Conservation (phyloP, 2,113 vertebrate species). For the Nothoprocta perdicaria region DNA sequence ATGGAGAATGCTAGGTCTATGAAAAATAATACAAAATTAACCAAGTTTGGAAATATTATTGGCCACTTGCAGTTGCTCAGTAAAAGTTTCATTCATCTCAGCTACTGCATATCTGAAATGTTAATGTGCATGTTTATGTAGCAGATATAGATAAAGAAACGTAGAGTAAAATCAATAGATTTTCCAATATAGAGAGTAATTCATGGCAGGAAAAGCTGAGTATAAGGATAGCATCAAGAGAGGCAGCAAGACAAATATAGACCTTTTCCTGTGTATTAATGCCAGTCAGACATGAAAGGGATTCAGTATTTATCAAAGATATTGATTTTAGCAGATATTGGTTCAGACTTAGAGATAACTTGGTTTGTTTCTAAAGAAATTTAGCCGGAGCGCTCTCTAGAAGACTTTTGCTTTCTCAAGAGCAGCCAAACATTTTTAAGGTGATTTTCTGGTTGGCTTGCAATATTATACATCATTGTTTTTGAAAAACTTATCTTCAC, state of each 20-base stretch:
- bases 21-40: neutral
- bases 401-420: neutral
- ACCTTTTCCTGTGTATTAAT: neutral
- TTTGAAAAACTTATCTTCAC: neutral
- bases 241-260: neutral
- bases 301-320: neutral
- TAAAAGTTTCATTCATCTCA: neutral
- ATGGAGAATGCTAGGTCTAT: neutral
- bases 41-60: neutral
- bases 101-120: neutral
- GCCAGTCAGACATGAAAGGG: neutral
- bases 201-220: neutral
- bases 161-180: neutral
- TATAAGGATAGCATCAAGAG: neutral
- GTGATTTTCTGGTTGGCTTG: neutral
- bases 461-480: neutral
- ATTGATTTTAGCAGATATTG: neutral
- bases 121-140: neutral
- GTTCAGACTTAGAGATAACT: neutral
- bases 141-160: neutral
- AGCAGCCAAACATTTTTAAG: neutral
- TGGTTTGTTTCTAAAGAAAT: neutral
- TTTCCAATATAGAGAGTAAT: neutral
- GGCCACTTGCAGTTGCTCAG: neutral
- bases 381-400: neutral